phyloP scores from a whole-genome alignment of 35 echinoderm and acorn worm species.

The Chiridota heheva region DNA sequence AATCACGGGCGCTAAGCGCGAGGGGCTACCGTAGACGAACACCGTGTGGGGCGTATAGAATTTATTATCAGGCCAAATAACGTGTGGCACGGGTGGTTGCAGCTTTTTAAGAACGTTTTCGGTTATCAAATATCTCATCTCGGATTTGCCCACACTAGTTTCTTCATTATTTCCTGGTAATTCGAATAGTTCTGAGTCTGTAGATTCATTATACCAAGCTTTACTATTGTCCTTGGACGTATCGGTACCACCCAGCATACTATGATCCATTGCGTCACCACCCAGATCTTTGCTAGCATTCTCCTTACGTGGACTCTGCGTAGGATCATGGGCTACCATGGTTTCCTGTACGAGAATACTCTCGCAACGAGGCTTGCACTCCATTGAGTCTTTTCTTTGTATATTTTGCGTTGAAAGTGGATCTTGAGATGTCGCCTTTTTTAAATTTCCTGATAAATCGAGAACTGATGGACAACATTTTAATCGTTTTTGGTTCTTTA shows the following conservation, averaged over 20 bases:
- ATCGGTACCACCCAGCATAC: no score
- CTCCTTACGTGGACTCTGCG: no score
- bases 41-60: constrained; percentile 54
- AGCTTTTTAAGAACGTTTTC: constrained; percentile 47
- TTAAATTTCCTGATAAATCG: no score
- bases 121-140: constrained; percentile 35
- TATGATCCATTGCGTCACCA: neutral
- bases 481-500: no score
- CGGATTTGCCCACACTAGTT: neutral
- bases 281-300: neutral
- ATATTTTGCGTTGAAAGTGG: no score
- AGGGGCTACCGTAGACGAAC: constrained; percentile 81
- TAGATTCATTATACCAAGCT: constrained; percentile 1
- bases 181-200: neutral
- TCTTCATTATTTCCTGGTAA: neutral
- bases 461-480: no score
- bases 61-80: constrained; percentile 79
- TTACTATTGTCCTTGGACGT: neutral
- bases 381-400: no score
- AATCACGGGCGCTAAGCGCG: constrained; percentile 63
- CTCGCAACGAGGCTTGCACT: no score
- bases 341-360: no score
- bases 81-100: constrained; percentile 71
- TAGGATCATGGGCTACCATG: no score
- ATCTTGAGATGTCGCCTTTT: no score